Evolutionary conservation across 2,797 vertebrate genomes (phyloP), one percentile per base, ranked within the genome.

Genomic region (Glossophaga mutica): DNA sequence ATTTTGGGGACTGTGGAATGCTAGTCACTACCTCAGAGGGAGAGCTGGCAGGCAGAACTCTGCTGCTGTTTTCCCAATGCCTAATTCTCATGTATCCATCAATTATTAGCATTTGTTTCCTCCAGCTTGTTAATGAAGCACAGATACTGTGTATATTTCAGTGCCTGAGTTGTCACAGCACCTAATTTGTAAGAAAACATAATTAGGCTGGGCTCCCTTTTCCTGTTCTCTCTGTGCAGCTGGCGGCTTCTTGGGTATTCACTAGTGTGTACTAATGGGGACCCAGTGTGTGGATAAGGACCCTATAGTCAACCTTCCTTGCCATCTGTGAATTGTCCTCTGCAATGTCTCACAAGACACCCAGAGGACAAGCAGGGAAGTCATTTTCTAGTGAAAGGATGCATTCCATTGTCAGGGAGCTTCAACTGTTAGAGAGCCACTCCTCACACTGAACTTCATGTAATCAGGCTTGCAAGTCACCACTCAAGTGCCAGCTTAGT

Each of bases 61-160:
- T 89, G 87, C 62, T 94, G 91, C 24, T 57, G 26, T 76, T 78
- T 97, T 96, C 57, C 85, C 83, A 84, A 65, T 73, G 81, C 29
- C 52, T 95, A 3, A 9, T 94, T 94, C 91, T 93, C 77, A 59
- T 42, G 83, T 73, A 85, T 94, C 87, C 52, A 87, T 85, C 95
- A 94, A 77, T 89, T 94, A 94, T 90, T 84, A 90, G 50, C 77
- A 37, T 86, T 95, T 95, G 73, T 94, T 94, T 97, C 88, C 37
- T 97, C 73, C 86, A 93, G 87, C 65, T 94, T 96, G 95, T 89
- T 97, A 97, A 97, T 97, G 97, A 96, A 98, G 90, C 62, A 50
- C 92, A 81, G 86, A 74, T 68, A 94, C 74, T 88, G 88, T 91
- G 83, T 85, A 39, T 62, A 65, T 93, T 90, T 90, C 39, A 34